Base-by-base conservation (phyloP, 2,888 invertebrate species). In the Galeruca laticollis region DNA sequence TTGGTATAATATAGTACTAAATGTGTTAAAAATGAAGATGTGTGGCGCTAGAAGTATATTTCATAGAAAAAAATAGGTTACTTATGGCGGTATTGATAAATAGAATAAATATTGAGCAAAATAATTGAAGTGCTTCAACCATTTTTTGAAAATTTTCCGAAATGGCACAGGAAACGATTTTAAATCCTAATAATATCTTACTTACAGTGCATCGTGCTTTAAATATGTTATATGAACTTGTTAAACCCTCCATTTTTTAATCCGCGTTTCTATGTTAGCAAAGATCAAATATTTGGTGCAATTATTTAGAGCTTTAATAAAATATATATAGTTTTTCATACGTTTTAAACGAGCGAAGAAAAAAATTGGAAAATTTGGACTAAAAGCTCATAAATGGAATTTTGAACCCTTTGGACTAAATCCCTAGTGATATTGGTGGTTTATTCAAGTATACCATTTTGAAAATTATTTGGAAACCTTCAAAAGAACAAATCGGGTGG, bases 81-180 rank as follows among this genome's bases (percentile, higher is more conserved):
- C 47, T 15, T 47, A 47, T 18, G 47, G 47, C 47, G 15, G 47
- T 18, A 15, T 18, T 18, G 47, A 47, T 15, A 18, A 47, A 47
- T 54, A 6, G 54, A 54, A 54, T 26, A 54, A 54, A 54, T 31
- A 54, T 54, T 54, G 54, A 54, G 31, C 54, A 54, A 54, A 54
- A 54, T 31, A 31, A 54, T 11, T 54, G 15, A 31, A 54, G 54
- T 54, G 31, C 31, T 54, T 54, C n/a, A 13, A 15, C 21, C 10
- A 21, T 9, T 51, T n/a, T 54, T 54, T n/a, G 1, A 18, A 47
- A 15, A 18, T 31, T 8, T 26, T 54, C 54, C 31, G 15, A 31
- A 54, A 54, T 54, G 54, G 54, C 54, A 54, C 54, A 31, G 13
- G 9, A 31, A 31, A 31, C 2, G n/a, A 15, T 54, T 26, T 52